Percentiles rank a stretch among this genome's conserved stretches.
Conservation (phyloP, 2,113 vertebrate genomes). For the Dasyornis broadbenti region DNA sequence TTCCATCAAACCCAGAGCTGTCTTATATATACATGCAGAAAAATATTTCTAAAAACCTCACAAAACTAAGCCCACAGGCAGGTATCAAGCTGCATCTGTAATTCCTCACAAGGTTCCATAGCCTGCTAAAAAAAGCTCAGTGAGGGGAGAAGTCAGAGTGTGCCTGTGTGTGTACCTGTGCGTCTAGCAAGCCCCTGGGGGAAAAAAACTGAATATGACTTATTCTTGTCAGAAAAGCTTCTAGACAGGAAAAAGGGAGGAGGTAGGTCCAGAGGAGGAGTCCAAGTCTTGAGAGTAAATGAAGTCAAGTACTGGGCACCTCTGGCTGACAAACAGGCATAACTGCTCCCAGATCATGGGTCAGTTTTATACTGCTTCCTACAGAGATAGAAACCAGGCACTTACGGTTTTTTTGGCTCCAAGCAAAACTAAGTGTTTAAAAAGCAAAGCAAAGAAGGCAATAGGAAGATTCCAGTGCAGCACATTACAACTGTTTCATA, state of each 20-base stretch:
- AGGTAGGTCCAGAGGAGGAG: neutral
- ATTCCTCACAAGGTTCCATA: neutral
- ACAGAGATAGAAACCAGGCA: fast-evolving
- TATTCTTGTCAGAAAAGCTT: neutral
- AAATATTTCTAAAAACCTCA: neutral
- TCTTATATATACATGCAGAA: neutral
- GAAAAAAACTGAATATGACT: neutral
- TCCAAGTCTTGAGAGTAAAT: neutral
- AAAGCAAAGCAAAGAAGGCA: neutral
- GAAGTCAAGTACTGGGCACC: neutral
- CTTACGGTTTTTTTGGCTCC: neutral
- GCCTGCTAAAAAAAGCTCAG: neutral
- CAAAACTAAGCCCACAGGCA: neutral
- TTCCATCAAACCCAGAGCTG: neutral
- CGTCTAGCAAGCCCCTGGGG: neutral
- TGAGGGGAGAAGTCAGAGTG: neutral
- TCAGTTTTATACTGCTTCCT: neutral
- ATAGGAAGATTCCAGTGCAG: neutral
- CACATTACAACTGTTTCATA: neutral
- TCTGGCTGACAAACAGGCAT: neutral
- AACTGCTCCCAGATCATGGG: neutral
- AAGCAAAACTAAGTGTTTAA: neutral
- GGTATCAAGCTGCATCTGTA: neutral
- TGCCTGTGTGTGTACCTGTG: neutral
- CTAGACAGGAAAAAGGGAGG: neutral